A percentile compares a stretch with the other conserved stretches of the same genome.
Evolutionary conservation across 2,113 vertebrate species (phyloP).

Genomic region (Synodontis membranacea): DNA sequence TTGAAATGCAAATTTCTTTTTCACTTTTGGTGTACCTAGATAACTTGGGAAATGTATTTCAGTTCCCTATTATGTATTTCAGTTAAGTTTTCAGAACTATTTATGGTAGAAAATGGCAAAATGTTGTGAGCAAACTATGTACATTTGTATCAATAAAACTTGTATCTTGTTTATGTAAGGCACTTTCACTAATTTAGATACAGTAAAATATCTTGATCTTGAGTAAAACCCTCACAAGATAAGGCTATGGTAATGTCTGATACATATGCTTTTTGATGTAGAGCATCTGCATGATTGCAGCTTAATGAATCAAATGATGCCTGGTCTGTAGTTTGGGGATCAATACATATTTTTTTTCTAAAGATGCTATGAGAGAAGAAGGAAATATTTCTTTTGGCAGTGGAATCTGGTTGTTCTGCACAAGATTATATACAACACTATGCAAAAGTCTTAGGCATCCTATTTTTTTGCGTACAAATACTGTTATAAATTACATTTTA

Average conservation of each 20-base stretch:
- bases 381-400: neutral
- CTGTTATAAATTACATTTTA: no score
- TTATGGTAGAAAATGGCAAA: neutral
- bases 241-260: neutral
- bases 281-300: neutral
- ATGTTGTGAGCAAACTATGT: neutral
- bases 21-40: neutral
- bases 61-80: neutral
- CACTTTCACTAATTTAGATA: neutral
- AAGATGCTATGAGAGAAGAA: neutral
- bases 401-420: neutral
- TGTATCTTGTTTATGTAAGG: neutral
- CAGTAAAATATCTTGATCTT: neutral
- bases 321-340: slow-evolving; percentile 1
- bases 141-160: neutral
- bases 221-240: neutral
- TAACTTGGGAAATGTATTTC: neutral
- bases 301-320: neutral
- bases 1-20: neutral
- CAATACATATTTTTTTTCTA: neutral
- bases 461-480: no score
- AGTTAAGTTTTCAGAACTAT: neutral
- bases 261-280: neutral
- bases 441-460: no score
- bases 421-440: no score